A percentile compares a stretch with the other conserved stretches of the same genome.
Conservation (phyloP, 2,888 invertebrate species). For the Macrophya annulata region DNA sequence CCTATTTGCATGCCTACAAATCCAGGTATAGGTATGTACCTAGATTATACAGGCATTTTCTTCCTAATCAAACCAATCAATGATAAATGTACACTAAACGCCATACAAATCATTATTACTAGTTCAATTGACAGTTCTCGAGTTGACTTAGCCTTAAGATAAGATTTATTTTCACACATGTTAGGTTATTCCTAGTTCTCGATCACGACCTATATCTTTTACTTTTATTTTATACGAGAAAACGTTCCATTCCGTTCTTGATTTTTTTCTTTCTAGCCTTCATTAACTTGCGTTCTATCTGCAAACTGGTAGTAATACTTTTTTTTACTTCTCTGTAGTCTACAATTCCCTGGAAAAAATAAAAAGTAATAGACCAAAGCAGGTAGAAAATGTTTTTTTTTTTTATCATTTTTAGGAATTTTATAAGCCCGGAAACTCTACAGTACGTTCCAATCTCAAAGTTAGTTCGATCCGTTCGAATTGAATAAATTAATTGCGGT, state of each 20-base stretch:
- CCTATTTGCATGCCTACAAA: neutral
- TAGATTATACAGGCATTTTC: neutral
- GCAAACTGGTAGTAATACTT: neutral
- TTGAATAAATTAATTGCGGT: neutral
- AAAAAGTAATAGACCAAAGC: neutral
- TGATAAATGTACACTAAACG: constrained; percentile 18
- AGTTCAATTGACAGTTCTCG: constrained; percentile 36
- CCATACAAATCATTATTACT: constrained; percentile 39
- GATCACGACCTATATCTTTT: constrained; percentile 12
- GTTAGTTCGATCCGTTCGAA: neutral
- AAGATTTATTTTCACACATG: constrained; percentile 42
- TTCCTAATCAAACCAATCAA: constrained; percentile 42
- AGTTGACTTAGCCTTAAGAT: neutral
- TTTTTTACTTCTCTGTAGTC: neutral
- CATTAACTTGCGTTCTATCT: neutral
- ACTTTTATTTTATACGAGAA: constrained; percentile 10
- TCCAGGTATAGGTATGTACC: neutral
- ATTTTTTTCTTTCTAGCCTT: neutral
- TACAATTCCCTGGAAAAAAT: neutral
- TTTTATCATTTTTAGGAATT: neutral
- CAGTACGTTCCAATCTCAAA: neutral
- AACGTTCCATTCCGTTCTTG: constrained; percentile 15
- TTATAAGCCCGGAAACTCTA: neutral
- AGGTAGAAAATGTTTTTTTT: neutral
- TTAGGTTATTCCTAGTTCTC: constrained; percentile 21